Evolutionary conservation across 2,113 vertebrate genomes (phyloP).

Genomic region (Aldabrachelys gigantea): DNA sequence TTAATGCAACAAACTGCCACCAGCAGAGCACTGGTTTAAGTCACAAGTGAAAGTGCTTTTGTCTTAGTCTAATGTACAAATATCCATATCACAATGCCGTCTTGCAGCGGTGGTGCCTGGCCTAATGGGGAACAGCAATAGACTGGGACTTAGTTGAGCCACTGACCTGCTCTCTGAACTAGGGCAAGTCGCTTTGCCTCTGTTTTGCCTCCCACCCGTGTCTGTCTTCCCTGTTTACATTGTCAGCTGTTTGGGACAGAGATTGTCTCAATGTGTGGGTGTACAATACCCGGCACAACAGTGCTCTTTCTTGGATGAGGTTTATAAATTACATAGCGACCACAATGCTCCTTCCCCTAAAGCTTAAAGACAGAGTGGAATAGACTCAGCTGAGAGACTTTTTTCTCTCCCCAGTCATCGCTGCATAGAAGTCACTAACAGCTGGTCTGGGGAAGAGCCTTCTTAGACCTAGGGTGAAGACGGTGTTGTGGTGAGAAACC

Average conservation of each 20-base stretch:
- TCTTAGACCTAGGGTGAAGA: no score
- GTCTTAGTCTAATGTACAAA: not conserved
- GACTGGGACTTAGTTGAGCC: not conserved
- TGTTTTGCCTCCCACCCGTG: not conserved
- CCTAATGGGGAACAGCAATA: not conserved
- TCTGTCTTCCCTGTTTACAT: not conserved
- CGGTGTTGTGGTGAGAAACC: no score
- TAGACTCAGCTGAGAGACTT: no score
- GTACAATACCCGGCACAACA: no score
- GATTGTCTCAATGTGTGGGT: not conserved
- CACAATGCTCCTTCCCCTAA: no score
- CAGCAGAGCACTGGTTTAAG: not conserved
- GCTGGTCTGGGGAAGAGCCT: no score
- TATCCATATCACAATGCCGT: not conserved
- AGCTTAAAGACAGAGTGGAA: no score
- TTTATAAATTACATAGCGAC: no score
- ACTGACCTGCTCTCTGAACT: no score
- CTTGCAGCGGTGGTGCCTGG: not conserved
- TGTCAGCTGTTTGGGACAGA: not conserved
- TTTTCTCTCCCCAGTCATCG: no score
- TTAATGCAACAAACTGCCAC: not conserved
- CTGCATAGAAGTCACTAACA: no score
- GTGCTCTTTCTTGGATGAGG: no score
- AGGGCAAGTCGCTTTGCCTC: not conserved
- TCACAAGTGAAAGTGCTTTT: not conserved